Base-by-base conservation (phyloP, 2,797 vertebrate genomes). In the Anabacerthia variegaticeps region DNA sequence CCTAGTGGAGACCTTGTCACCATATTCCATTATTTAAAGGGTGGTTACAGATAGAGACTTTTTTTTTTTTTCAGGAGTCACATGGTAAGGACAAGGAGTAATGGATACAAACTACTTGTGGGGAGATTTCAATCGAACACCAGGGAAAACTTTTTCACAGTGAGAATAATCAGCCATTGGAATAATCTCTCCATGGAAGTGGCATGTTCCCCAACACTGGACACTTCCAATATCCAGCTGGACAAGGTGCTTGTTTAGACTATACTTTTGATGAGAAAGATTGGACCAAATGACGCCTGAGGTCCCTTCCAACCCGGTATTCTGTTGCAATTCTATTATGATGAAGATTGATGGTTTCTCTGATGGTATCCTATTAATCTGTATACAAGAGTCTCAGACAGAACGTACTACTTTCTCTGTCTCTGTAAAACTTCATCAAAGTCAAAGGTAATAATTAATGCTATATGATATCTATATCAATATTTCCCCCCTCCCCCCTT, bases 401-500 rank as follows among this genome's bases (percentile, higher is more conserved):
- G 30, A 84, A 73, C 21, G 44, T 39, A 69, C 10, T 90, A 13
- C 26, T 92, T 93, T 54, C 19, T 67, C 39, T 78, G 37, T 69
- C 68, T 93, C 46, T 36, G 23, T 44, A 66, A 89, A 63, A 82
- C 28, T 58, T 92, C 20, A 32, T 62, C 52, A 54, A 32, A 76
- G 23, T 44, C 30, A 49, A 79, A 9, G 6, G 9, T 34, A 71
- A 66, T 43, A 83, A 71, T 39, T 56, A 78, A 82, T 75, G 26
- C 7, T 58, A 58, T 58, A 39, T 7, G 18, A 39, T 41, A 55
- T 18, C 15, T 65, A 12, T 49, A 71, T 41, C 14, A 6, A 32
- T 46, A 11, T n/a, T 22, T 7, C 2, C 12, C 7, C 7, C 22
- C 6, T 3, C 12, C 7, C 7, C 22, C 6, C 3, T 10, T 52